These are phyloP conservation scores for Chrysodeixis includens DNA, from an alignment of 2,888 invertebrate genomes.

Conservation along the genomic window DNA sequence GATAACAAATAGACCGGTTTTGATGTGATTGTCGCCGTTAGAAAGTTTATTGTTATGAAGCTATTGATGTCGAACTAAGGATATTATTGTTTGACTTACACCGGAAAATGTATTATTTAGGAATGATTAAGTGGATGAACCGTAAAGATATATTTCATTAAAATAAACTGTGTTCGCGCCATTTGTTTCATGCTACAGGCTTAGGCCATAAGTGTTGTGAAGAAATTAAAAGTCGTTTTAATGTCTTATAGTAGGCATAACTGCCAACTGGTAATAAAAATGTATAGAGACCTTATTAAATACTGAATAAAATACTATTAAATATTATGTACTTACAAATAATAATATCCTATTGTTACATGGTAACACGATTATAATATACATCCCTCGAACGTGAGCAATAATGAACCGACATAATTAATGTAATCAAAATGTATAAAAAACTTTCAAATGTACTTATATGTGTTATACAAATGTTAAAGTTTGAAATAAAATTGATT, in stretches of 20 bases:
- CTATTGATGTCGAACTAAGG: not conserved
- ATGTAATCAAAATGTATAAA: not conserved
- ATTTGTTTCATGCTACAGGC: not conserved
- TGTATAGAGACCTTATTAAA: no score
- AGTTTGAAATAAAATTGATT: conserved; percentile 9
- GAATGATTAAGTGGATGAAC: not conserved
- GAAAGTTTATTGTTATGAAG: conserved; percentile 36
- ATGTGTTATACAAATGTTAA: not conserved
- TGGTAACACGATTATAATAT: no score
- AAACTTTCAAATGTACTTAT: not conserved
- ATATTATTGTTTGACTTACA: not conserved
- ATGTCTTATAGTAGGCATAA: no score
- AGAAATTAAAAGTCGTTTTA: no score
- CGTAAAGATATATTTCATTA: not conserved
- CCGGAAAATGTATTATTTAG: not conserved
- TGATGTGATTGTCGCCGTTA: conserved; percentile 26
- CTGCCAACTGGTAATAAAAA: no score
- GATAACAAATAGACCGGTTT: conserved; percentile 33
- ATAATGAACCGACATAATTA: no score
- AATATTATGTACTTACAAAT: no score
- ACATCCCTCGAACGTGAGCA: no score
- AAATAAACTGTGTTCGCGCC: not conserved
- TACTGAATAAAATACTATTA: no score
- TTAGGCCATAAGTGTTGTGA: no score
- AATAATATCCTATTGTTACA: no score